Evolutionary conservation across 2,888 invertebrate species (phyloP).

Genomic region (Macaria notata): DNA sequence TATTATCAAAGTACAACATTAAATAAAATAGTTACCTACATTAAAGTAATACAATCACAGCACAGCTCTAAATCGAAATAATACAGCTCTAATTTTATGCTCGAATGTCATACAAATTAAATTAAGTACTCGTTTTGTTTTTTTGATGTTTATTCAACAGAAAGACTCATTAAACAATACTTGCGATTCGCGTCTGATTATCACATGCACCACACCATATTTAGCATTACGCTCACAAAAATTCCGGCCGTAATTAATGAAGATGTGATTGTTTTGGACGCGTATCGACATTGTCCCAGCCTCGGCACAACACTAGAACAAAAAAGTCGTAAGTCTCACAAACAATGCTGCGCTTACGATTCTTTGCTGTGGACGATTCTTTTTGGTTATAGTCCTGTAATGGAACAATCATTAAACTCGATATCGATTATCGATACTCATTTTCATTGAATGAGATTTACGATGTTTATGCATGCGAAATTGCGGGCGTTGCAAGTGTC

Average conservation of each 20-base stretch:
- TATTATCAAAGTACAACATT: no score
- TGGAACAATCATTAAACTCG: slow-evolving; percentile 63
- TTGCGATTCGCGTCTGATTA: slow-evolving; percentile 38
- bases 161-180: slow-evolving; percentile 30
- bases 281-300: slow-evolving; percentile 54
- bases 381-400: slow-evolving; percentile 52
- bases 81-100: no score
- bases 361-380: slow-evolving; percentile 15
- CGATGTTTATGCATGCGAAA: slow-evolving; percentile 73
- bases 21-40: no score
- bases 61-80: no score
- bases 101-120: no score
- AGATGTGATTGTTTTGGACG: slow-evolving; percentile 72
- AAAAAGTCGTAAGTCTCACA: slow-evolving; percentile 4
- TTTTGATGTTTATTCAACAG: slow-evolving; percentile 12
- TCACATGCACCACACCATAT: slow-evolving; percentile 41
- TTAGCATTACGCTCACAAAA: slow-evolving; percentile 52
- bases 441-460: slow-evolving; percentile 75
- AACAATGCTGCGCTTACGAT: slow-evolving; percentile 5
- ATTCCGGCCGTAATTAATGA: slow-evolving; percentile 75
- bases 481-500: slow-evolving; percentile 69
- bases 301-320: slow-evolving; percentile 8
- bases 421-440: slow-evolving; percentile 71
- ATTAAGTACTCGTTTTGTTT: no score
- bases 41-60: no score